Percentiles rank a stretch among this genome's conserved stretches.
phyloP scores from a whole-genome alignment of 2,888 invertebrate genomes.

The Dynastes hyllus region DNA sequence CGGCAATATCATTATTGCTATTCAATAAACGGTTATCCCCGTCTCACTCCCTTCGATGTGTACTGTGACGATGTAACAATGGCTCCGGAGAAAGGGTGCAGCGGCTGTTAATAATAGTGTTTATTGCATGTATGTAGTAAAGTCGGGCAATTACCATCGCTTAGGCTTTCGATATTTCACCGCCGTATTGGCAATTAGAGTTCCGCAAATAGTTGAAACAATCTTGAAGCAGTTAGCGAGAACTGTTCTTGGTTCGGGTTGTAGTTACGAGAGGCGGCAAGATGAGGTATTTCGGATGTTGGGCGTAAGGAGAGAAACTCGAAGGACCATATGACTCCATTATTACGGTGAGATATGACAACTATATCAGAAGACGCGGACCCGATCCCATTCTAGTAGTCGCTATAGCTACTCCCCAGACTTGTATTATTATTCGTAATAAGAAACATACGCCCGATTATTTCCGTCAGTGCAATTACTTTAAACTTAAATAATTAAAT shows the following conservation, averaged over 20 bases:
- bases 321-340: constrained; percentile 58
- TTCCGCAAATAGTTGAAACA: constrained; percentile 69
- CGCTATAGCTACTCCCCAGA: constrained; percentile 31
- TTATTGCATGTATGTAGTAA: constrained; percentile 69
- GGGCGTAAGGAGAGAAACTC: constrained; percentile 37
- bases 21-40: constrained; percentile 52
- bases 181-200: constrained; percentile 65
- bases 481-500: constrained; percentile 54
- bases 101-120: constrained; percentile 69
- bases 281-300: constrained; percentile 54
- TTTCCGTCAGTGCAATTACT: constrained; percentile 52
- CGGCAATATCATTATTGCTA: constrained; percentile 50
- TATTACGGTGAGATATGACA: constrained; percentile 60
- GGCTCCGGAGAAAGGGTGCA: constrained; percentile 57
- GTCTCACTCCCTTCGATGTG: constrained; percentile 41
- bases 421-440: constrained; percentile 51
- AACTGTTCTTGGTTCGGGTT: constrained; percentile 47
- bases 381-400: constrained; percentile 17
- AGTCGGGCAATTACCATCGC: constrained; percentile 69
- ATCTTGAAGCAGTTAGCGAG: constrained; percentile 68
- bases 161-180: constrained; percentile 70
- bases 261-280: constrained; percentile 47
- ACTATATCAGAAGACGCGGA: constrained; percentile 56
- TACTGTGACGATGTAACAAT: constrained; percentile 52
- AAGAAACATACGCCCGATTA: constrained; percentile 53